Percentiles rank a stretch among this genome's conserved stretches.
Conservation (phyloP, 2,888 invertebrate species). For the Dendrolimus houi region DNA sequence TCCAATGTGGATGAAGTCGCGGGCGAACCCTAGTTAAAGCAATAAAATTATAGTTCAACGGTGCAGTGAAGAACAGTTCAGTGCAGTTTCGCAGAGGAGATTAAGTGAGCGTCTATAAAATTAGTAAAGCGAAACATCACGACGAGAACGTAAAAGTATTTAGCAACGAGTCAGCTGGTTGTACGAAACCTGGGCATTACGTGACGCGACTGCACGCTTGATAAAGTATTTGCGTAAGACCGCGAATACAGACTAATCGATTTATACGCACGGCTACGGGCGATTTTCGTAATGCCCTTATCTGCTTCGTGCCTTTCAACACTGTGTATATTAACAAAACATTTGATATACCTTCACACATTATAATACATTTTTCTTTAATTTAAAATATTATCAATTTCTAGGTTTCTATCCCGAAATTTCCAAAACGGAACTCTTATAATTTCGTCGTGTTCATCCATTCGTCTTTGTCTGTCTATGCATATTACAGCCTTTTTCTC, state of each 20-base stretch:
- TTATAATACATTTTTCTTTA: too few species aligned
- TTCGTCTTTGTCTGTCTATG: too few species aligned
- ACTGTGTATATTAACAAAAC: slow-evolving; percentile 27
- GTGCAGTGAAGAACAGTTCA: neutral
- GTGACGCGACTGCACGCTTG: slow-evolving; percentile 62
- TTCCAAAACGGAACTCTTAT: too few species aligned
- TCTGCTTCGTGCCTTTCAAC: slow-evolving; percentile 41
- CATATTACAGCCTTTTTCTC: too few species aligned
- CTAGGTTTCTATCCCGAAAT: too few species aligned
- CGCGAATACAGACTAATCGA: slow-evolving; percentile 59
- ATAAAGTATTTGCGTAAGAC: slow-evolving; percentile 64
- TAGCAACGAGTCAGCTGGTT: slow-evolving; percentile 47
- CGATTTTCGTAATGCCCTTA: slow-evolving; percentile 65
- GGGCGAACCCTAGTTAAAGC: too few species aligned
- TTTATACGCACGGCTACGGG: slow-evolving; percentile 59
- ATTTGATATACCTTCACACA: neutral
- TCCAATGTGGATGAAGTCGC: too few species aligned
- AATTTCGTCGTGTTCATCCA: too few species aligned
- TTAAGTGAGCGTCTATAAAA: neutral
- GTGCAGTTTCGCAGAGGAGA: neutral
- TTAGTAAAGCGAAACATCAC: slow-evolving; percentile 17
- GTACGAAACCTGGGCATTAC: slow-evolving; percentile 51
- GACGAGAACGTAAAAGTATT: slow-evolving; percentile 30
- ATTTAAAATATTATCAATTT: too few species aligned
- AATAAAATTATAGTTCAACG: too few species aligned